Conservation (phyloP, 2,797 vertebrate species). For the Hyperoplus immaculatus region DNA sequence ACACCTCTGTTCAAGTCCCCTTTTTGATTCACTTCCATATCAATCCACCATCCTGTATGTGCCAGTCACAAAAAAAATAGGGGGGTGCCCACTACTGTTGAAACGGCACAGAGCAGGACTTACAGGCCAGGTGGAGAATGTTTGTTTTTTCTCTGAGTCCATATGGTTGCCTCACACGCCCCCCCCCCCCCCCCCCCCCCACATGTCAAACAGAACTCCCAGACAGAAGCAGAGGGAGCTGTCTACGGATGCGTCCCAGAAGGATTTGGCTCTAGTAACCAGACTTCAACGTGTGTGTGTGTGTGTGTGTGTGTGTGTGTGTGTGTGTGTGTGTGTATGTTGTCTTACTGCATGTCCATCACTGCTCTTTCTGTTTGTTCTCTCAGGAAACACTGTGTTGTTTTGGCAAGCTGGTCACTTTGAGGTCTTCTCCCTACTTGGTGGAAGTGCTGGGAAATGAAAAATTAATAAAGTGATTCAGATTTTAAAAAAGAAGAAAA, state of each 20-base stretch:
- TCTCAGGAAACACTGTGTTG: slow-evolving; percentile 77
- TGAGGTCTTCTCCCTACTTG: slow-evolving; percentile 43
- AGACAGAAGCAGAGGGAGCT: slow-evolving; percentile 57
- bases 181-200: background rate
- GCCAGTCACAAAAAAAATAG: slow-evolving; percentile 53
- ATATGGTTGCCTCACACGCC: slow-evolving; percentile 31
- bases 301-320: slow-evolving; percentile 7
- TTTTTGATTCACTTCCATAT: slow-evolving; percentile 49
- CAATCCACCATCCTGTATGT: slow-evolving; percentile 39
- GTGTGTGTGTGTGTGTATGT: slow-evolving; percentile 6
- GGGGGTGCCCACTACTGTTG: slow-evolving; percentile 36
- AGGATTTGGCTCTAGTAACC: slow-evolving; percentile 49
- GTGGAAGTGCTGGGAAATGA: slow-evolving; percentile 29
- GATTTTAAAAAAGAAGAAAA: slow-evolving; percentile 27
- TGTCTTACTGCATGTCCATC: slow-evolving; percentile 33
- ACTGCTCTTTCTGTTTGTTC: slow-evolving; percentile 59
- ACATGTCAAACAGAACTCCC: slow-evolving; percentile 39
- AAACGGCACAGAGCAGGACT: slow-evolving; percentile 55
- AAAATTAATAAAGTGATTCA: slow-evolving; percentile 44
- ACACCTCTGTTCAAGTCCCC: slow-evolving; percentile 9
- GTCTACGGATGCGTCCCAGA: slow-evolving; percentile 41
- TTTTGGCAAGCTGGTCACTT: slow-evolving; percentile 46
- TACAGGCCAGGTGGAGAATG: slow-evolving; percentile 45
- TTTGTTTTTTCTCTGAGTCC: slow-evolving; percentile 55
- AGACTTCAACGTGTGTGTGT: slow-evolving; percentile 11